A percentile compares a stretch with the other conserved stretches of the same genome.
phyloP scores from a whole-genome alignment of 2,113 vertebrate genomes.

The Hippocampus barbouri region DNA sequence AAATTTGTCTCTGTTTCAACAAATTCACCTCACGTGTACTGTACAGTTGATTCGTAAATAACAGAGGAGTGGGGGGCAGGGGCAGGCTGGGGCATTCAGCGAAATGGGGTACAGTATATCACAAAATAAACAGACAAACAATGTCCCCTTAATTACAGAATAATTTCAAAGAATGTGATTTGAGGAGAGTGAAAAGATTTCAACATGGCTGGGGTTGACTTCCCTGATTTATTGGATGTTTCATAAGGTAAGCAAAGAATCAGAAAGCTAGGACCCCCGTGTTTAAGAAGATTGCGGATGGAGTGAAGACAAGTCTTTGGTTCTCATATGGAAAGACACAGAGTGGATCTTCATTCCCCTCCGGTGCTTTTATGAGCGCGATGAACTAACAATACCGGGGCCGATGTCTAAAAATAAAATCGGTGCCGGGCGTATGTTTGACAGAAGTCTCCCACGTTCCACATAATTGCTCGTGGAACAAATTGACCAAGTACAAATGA shows the following conservation, averaged over 20 bases:
- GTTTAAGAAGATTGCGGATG: constrained; percentile 3
- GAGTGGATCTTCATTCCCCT: constrained; percentile 46
- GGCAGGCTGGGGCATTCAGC: background rate
- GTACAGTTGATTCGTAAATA: constrained; percentile 18
- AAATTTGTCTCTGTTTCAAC: constrained; percentile 18
- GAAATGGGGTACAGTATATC: background rate
- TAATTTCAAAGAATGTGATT: background rate
- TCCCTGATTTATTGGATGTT: constrained; percentile 11
- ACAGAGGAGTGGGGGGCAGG: too few species aligned
- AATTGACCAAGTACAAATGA: background rate
- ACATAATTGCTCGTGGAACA: background rate
- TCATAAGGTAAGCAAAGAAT: too few species aligned
- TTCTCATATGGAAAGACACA: constrained; percentile 34
- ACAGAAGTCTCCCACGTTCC: background rate
- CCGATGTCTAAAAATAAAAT: constrained; percentile 3
- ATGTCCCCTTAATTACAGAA: constrained; percentile 21
- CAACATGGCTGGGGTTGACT: background rate
- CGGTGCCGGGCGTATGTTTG: background rate
- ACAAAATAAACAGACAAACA: background rate
- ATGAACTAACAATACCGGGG: background rate
- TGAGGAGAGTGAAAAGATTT: constrained; percentile 5
- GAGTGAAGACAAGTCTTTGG: constrained; percentile 61
- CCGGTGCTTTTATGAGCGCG: constrained; percentile 7
- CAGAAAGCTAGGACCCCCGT: too few species aligned
- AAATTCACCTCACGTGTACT: constrained; percentile 22